Conservation (phyloP, 2,113 vertebrate species). For the Sisor rabdophorus region DNA sequence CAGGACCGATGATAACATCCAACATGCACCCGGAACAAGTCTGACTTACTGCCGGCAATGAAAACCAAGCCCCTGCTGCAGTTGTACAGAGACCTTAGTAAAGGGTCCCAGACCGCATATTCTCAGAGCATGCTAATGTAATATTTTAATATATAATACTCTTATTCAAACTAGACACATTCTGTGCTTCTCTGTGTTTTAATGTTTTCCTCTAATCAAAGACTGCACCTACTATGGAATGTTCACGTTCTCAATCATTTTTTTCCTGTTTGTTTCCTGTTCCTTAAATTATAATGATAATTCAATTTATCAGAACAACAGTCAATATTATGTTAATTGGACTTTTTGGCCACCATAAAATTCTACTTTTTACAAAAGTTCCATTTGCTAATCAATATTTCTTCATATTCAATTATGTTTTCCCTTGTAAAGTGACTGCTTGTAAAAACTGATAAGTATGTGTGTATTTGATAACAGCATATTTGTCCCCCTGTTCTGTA, state of each 20-base stretch:
- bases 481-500: constrained; percentile 31
- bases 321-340: constrained; percentile 25
- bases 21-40: too few relatives aligned
- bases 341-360: constrained; percentile 17
- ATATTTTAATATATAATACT: background rate
- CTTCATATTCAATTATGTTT: constrained; percentile 30
- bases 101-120: too few relatives aligned
- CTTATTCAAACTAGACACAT: background rate
- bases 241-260: constrained; percentile 14
- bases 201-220: constrained; percentile 2
- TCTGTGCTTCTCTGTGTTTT: background rate
- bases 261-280: constrained; percentile 7
- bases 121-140: too few relatives aligned
- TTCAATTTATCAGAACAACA: constrained; percentile 27
- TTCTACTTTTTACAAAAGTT: constrained; percentile 36
- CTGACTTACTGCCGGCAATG: too few relatives aligned
- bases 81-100: too few relatives aligned
- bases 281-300: constrained; percentile 29
- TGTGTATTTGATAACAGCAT: constrained; percentile 16
- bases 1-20: too few relatives aligned
- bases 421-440: constrained; percentile 48
- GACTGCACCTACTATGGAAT: background rate
- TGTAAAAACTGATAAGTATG: constrained; percentile 37
- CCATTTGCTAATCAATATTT: constrained; percentile 45
- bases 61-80: too few relatives aligned